Percentiles rank a stretch among this genome's conserved stretches.
Evolutionary conservation across 2,113 vertebrate species (phyloP).

Genomic region (Rhombomys opimus): DNA sequence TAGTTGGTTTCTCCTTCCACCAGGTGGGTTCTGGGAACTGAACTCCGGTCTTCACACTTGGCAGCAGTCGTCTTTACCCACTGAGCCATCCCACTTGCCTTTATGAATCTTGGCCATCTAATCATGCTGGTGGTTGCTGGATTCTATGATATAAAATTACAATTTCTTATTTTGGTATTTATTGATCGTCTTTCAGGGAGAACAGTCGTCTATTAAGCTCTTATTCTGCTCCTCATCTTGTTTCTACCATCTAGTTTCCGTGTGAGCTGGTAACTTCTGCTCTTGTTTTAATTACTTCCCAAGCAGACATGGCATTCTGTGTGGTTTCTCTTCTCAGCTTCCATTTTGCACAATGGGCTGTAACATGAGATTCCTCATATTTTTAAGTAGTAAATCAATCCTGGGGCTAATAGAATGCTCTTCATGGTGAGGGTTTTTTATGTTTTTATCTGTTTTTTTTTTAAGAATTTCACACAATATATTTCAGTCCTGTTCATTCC

Average conservation of each 20-base stretch:
- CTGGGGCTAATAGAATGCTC: fast-evolving
- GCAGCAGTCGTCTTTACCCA: neutral
- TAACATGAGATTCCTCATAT: neutral
- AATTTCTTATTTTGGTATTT: neutral
- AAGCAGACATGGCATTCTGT: neutral
- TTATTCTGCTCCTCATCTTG: neutral
- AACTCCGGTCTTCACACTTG: neutral
- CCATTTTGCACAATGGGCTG: neutral
- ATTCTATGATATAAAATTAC: neutral
- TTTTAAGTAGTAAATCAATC: neutral
- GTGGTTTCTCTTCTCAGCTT: neutral
- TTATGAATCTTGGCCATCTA: neutral
- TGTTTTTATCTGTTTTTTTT: neutral
- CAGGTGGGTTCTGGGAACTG: too few relatives aligned
- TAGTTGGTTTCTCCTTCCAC: neutral
- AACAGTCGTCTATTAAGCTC: fast-evolving
- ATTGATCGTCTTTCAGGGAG: neutral
- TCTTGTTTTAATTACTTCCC: neutral
- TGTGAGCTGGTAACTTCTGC: neutral
- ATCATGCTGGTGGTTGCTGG: neutral
- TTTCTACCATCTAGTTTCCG: neutral
- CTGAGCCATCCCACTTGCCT: neutral
- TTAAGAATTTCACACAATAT: neutral
- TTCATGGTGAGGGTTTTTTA: neutral
- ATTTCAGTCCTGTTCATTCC: neutral